A percentile compares a stretch with the other conserved stretches of the same genome.
These are phyloP conservation scores for Epinephelus cyanopodus DNA, from an alignment of 2,113 vertebrate genomes.

Conservation along the genomic window DNA sequence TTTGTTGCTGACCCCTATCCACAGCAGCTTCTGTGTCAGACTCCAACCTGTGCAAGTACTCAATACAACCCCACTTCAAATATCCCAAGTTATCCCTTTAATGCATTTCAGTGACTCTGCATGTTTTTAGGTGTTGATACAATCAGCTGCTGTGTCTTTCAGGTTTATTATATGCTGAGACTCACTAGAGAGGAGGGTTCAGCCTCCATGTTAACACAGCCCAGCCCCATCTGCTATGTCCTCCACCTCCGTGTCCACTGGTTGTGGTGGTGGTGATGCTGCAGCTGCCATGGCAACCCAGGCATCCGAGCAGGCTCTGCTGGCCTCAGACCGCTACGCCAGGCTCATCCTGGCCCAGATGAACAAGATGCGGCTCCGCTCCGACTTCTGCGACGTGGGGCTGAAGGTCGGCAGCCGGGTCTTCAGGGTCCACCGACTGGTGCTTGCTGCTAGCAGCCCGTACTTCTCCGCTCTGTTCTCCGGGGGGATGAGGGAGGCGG, in stretches of 20 bases:
- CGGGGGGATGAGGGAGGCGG: constrained; percentile 93
- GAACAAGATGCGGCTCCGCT: constrained; percentile 90
- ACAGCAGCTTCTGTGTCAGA: too few relatives aligned
- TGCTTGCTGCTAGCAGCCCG: constrained; percentile 95
- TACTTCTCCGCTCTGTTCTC: constrained; percentile 96
- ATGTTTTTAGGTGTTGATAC: neutral
- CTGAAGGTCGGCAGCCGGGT: constrained; percentile 89
- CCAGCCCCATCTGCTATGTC: constrained; percentile 80
- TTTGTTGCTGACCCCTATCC: too few relatives aligned
- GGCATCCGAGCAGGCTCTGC: constrained; percentile 69
- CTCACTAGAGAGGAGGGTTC: constrained; percentile 28
- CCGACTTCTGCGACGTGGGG: constrained; percentile 94
- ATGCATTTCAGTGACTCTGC: neutral
- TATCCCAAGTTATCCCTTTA: too few relatives aligned
- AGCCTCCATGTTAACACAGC: constrained; percentile 56
- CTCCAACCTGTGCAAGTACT: too few relatives aligned
- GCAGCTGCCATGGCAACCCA: constrained; percentile 62
- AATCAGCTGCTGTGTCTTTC: constrained; percentile 27
- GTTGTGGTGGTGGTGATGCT: constrained; percentile 27
- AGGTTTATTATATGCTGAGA: constrained; percentile 20
- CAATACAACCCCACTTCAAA: too few relatives aligned
- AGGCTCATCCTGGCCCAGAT: constrained; percentile 92
- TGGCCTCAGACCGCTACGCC: constrained; percentile 90
- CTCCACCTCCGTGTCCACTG: constrained; percentile 51
- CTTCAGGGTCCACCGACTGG: constrained; percentile 92